Evolutionary conservation across 2,113 vertebrate genomes (phyloP).

Genomic region (Falcunculus frontatus): DNA sequence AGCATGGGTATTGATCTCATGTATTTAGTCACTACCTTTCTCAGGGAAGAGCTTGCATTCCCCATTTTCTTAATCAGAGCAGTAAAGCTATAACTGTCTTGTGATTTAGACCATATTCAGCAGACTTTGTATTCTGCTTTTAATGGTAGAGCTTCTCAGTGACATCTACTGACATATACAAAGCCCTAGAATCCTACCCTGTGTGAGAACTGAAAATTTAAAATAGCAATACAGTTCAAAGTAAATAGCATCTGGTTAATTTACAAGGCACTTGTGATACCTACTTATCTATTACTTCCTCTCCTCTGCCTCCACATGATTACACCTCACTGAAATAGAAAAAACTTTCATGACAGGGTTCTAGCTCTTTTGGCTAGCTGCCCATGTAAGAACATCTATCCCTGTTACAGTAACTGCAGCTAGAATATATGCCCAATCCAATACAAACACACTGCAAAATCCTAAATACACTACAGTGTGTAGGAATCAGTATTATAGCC

Average conservation of each 20-base stretch:
- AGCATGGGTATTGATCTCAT: neutral
- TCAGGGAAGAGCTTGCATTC: neutral
- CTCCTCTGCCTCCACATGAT: neutral
- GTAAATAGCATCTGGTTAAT: neutral
- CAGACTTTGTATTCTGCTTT: neutral
- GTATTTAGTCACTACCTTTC: neutral
- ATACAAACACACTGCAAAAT: neutral
- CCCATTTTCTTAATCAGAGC: neutral
- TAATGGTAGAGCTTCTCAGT: neutral
- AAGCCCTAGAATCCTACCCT: neutral
- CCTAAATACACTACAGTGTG: neutral
- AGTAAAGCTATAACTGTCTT: neutral
- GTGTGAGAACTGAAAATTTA: neutral
- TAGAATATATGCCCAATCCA: neutral
- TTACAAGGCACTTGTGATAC: neutral
- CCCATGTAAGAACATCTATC: neutral
- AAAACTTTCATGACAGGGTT: neutral
- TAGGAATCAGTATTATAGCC: neutral
- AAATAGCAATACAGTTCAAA: neutral
- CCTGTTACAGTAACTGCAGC: neutral
- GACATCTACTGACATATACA: neutral
- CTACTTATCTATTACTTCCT: neutral
- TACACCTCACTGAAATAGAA: neutral
- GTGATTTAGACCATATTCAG: neutral
- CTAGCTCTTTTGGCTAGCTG: neutral